A percentile compares a stretch with the other conserved stretches of the same genome.
These are phyloP conservation scores for Cephonodes hylas DNA, from an alignment of 2,888 invertebrate genomes.

Conservation along the genomic window DNA sequence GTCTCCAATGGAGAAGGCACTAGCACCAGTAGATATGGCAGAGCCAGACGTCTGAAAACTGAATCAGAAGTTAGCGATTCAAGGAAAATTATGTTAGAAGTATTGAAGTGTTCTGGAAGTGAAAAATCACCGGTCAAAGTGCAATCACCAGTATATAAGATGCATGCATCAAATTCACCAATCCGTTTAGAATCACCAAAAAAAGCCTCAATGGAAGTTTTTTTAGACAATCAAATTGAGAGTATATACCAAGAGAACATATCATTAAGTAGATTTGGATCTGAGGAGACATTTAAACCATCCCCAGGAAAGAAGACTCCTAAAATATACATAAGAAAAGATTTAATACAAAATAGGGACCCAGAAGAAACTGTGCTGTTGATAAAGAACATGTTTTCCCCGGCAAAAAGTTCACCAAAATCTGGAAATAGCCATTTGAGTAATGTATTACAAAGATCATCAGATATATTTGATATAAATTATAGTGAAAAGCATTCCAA, in stretches of 20 bases:
- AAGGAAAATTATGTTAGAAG: conserved; percentile 53
- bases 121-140: conserved; percentile 50
- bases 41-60: conserved; percentile 79
- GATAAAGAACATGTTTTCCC: conserved; percentile 68
- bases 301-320: conserved; percentile 48
- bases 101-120: conserved; percentile 42
- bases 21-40: conserved; percentile 81
- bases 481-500: conserved; percentile 34
- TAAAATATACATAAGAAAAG: conserved; percentile 68
- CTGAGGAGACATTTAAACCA: conserved; percentile 42
- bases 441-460: conserved; percentile 51
- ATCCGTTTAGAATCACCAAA: conserved; percentile 47
- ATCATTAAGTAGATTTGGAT: conserved; percentile 58
- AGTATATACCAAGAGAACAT: conserved; percentile 64
- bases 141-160: conserved; percentile 59
- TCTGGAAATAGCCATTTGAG: conserved; percentile 38
- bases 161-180: conserved; percentile 68
- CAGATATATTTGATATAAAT: conserved; percentile 48
- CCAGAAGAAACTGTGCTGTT: conserved; percentile 57
- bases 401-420: conserved; percentile 38
- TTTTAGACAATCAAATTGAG: conserved; percentile 58
- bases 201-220: conserved; percentile 32
- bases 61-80: conserved; percentile 60
- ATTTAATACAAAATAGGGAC: conserved; percentile 66
- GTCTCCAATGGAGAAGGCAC: conserved; percentile 42